Conservation (phyloP, 2,888 invertebrate species). For the Acanthacorydalis orientalis region DNA sequence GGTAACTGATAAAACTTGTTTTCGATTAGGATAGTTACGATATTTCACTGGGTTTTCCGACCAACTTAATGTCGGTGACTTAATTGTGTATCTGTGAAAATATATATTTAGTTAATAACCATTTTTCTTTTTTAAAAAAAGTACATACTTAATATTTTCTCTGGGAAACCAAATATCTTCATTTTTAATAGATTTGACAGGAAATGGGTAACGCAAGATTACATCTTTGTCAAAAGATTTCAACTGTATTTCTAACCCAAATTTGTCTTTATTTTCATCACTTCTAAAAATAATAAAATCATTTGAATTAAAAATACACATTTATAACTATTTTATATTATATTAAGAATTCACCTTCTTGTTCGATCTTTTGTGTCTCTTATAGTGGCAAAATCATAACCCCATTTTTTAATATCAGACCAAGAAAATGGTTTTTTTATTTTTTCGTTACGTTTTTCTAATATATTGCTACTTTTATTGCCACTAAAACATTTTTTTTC, state of each 20-base stretch:
- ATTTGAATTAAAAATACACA: neutral
- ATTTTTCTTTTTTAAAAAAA: neutral
- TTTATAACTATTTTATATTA: too few relatives aligned
- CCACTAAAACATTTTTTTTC: neutral
- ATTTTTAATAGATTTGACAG: constrained; percentile 14
- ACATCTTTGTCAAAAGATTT: neutral
- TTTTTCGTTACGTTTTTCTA: neutral
- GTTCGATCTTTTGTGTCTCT: neutral
- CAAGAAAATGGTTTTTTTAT: neutral
- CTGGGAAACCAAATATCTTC: constrained; percentile 14
- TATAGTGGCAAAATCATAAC: neutral
- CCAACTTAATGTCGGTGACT: neutral
- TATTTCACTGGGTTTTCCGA: neutral
- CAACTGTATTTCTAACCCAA: neutral
- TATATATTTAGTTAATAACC: neutral
- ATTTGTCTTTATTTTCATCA: neutral
- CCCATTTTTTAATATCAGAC: neutral
- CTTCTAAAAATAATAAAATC: neutral
- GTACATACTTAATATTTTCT: constrained; percentile 18
- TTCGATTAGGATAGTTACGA: neutral
- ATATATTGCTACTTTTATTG: neutral
- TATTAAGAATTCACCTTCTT: too few relatives aligned
- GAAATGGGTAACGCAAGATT: constrained; percentile 13
- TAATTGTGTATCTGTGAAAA: neutral
- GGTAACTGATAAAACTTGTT: neutral